Base-by-base conservation (phyloP, 2,113 vertebrate species). In the Burhinus oedicnemus region DNA sequence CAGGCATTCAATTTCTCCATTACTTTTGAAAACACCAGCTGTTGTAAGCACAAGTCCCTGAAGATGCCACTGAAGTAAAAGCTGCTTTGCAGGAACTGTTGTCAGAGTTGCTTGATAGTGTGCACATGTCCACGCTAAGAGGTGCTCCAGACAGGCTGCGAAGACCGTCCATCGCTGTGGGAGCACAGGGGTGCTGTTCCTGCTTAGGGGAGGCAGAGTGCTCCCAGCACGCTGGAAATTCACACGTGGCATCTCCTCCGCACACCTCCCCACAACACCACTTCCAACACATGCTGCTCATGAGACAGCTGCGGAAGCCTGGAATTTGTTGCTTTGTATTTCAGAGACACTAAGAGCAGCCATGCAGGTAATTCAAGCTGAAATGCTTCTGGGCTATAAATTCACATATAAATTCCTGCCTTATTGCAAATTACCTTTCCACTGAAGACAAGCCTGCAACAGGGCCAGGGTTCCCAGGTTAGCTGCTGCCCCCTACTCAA, bases 171-270 rank as follows among this genome's bases (percentile, higher is more conserved):
- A 5, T 2, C 4, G 40, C 75, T 0, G 1, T 5, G 25, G 54
- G 34, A 71, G 65, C 49, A 26, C 25, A 4, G 6, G 1, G 3
- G 21, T 11, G 45, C 45, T 49, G 25, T 6, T 66, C 45, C 42
- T 23, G 62, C 26, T 15, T 2, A 7, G 16, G 69, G 80, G 12
- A 81, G 38, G 68, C 66, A 18, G 16, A 23, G 49, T 0, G n/a
- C 45, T 71, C 34, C 47, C 1, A 40, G 71, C 55, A 38, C 0
- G 23, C 29, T 38, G 38, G 1, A 15, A 32, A 58, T 54, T 12
- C 65, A 55, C 64, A 52, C 4, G 2, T 0, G 1, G 38, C 10
- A 4, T 44, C 87, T 23, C 55, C 83, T 49, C 55, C 21, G 1
- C 11, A 1, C 44, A 44, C 42, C 58, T 74, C 36, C 66, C 52